These are phyloP conservation scores for Heterodera filipjevi DNA, from an alignment of 2,888 invertebrate genomes.

Conservation along the genomic window DNA sequence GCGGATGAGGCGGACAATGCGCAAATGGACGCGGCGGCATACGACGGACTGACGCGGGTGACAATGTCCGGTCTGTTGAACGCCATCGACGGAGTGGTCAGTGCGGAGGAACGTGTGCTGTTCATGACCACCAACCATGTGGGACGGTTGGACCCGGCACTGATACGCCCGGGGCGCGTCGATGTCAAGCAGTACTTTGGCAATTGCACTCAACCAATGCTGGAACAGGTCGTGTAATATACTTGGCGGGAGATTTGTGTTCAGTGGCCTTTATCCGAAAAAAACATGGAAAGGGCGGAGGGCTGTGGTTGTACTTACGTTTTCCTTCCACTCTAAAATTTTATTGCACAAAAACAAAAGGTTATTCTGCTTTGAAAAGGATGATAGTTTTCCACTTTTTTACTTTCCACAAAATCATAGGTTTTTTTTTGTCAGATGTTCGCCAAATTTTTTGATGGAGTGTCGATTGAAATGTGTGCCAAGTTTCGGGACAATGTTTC, in stretches of 20 bases:
- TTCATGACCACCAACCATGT: conserved; percentile 99
- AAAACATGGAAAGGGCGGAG: no score
- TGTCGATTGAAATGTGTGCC: conserved; percentile 29
- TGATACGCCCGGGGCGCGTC: conserved; percentile 72
- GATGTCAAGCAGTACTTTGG: conserved; percentile 59
- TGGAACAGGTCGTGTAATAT: conserved; percentile 46
- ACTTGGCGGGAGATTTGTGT: no score
- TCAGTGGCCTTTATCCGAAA: no score
- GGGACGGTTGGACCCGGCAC: conserved; percentile 89
- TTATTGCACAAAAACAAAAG: no score
- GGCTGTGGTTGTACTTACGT: no score
- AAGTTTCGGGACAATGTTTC: conserved; percentile 37
- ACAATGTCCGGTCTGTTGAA: conserved; percentile 90
- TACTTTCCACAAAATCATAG: neutral
- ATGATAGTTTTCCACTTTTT: no score
- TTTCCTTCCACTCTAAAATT: no score
- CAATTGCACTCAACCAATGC: conserved; percentile 54
- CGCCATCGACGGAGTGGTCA: conserved; percentile 73
- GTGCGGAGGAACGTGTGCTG: conserved; percentile 92
- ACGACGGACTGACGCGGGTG: conserved; percentile 72
- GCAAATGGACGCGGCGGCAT: no score
- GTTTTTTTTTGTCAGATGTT: conserved; percentile 50
- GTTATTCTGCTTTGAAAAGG: no score
- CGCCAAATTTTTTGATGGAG: conserved; percentile 52
- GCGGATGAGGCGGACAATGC: conserved; percentile 68